These are phyloP conservation scores for Holacanthus passer DNA, from an alignment of 2,113 vertebrate genomes.

Conservation along the genomic window DNA sequence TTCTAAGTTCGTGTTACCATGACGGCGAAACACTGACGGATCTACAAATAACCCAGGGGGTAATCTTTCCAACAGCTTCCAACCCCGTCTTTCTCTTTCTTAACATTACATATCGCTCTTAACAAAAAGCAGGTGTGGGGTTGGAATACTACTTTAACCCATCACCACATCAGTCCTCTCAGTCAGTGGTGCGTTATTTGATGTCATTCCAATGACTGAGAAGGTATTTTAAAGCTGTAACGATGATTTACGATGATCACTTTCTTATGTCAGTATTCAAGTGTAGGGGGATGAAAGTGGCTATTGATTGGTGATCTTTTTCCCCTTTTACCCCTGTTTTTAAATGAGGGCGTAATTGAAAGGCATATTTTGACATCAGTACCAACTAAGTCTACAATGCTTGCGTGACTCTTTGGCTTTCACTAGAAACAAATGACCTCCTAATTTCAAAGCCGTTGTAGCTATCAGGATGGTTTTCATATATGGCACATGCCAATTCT, in stretches of 20 bases:
- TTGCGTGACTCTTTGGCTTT: constrained; percentile 59
- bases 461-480: constrained; percentile 69
- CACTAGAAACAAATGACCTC: constrained; percentile 69
- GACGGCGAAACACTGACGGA: constrained; percentile 69
- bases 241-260: constrained; percentile 76
- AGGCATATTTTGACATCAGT: constrained; percentile 62
- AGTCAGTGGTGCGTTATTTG: constrained; percentile 66
- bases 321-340: constrained; percentile 39
- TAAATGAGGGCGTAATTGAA: constrained; percentile 54
- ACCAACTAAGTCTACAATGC: constrained; percentile 40
- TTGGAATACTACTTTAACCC: constrained; percentile 62
- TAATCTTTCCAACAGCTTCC: constrained; percentile 75
- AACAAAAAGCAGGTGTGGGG: constrained; percentile 80
- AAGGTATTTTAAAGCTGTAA: constrained; percentile 74
- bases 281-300: constrained; percentile 40
- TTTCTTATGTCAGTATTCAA: constrained; percentile 71
- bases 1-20: constrained; percentile 70
- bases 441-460: constrained; percentile 70
- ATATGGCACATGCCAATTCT: constrained; percentile 76
- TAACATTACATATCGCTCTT: constrained; percentile 72
- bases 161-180: constrained; percentile 64
- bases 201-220: constrained; percentile 74
- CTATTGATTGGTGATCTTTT: constrained; percentile 45
- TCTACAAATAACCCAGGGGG: constrained; percentile 56
- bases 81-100: constrained; percentile 66